Evolutionary conservation across 1,140 invertebrate genomes (phyloP).

Genomic region (Ptiloglossa arizonensis): DNA sequence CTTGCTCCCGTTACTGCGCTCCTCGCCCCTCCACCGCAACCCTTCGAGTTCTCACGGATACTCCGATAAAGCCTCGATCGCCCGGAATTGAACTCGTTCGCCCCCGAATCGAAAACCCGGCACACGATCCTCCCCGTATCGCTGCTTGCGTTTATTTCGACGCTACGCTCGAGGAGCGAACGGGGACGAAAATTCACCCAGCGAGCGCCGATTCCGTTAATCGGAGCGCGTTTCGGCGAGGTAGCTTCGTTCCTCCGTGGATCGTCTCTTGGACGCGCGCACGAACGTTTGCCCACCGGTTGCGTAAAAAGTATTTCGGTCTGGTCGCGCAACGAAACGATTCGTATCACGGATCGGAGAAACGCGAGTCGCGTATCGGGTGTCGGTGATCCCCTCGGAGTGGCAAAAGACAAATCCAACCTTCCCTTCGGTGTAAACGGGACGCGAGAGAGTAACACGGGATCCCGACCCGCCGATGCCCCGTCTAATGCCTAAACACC

Average conservation of each 20-base stretch:
- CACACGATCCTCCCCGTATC: slow-evolving; percentile 52
- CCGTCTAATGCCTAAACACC: slow-evolving; percentile 75
- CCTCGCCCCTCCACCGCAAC: slow-evolving; percentile 31
- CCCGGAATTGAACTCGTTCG: slow-evolving; percentile 70
- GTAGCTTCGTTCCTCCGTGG: too few species aligned
- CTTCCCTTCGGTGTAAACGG: slow-evolving; percentile 43
- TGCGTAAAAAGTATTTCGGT: too few species aligned
- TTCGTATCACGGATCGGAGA: not conserved
- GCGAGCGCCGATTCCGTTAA: too few species aligned
- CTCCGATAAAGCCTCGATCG: slow-evolving; percentile 70
- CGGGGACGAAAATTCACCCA: too few species aligned
- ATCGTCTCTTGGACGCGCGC: too few species aligned
- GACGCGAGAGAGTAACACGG: slow-evolving; percentile 35
- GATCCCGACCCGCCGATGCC: slow-evolving; percentile 41
- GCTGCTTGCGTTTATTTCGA: slow-evolving; percentile 51
- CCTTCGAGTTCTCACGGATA: slow-evolving; percentile 61
- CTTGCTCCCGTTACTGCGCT: slow-evolving; percentile 49
- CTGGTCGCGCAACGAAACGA: too few species aligned
- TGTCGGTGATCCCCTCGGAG: slow-evolving; percentile 41
- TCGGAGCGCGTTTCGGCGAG: too few species aligned
- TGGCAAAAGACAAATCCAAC: slow-evolving; percentile 59
- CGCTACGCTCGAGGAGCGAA: not conserved
- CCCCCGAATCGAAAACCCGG: slow-evolving; percentile 53
- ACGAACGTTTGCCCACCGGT: too few species aligned
- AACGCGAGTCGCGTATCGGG: slow-evolving; percentile 17